A percentile compares a stretch with the other conserved stretches of the same genome.
Evolutionary conservation across 2,888 invertebrate genomes (phyloP).

Genomic region (Mythimna vitellina): DNA sequence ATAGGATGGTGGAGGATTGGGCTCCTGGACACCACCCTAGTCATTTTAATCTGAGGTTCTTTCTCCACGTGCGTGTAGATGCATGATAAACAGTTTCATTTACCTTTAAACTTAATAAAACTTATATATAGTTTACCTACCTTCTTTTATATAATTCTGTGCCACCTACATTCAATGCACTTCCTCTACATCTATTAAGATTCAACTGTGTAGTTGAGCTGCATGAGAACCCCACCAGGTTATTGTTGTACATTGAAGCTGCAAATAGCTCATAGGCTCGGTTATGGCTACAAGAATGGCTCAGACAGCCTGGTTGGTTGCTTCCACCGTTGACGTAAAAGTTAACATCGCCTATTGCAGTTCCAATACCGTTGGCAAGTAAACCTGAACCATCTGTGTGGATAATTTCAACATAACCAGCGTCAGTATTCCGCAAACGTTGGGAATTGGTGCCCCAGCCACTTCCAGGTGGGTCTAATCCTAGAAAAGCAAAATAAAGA

Average conservation of each 20-base stretch:
- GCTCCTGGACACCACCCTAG: too few relatives aligned
- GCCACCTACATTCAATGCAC: constrained; percentile 70
- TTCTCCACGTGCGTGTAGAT: too few relatives aligned
- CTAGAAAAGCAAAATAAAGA: constrained; percentile 55
- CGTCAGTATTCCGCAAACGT: constrained; percentile 71
- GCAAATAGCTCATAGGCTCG: constrained; percentile 77
- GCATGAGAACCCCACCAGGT: constrained; percentile 73
- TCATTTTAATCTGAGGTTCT: too few relatives aligned
- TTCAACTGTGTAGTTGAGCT: constrained; percentile 63
- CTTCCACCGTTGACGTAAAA: constrained; percentile 97
- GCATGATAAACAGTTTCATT: too few relatives aligned
- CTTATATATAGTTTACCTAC: constrained; percentile 53
- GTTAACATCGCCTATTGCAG: constrained; percentile 95
- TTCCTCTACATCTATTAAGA: constrained; percentile 72
- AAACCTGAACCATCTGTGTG: constrained; percentile 78
- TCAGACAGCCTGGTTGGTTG: constrained; percentile 88
- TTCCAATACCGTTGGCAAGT: constrained; percentile 91
- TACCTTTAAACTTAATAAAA: too few relatives aligned
- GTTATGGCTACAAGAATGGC: constrained; percentile 74
- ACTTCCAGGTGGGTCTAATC: constrained; percentile 75
- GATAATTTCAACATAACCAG: constrained; percentile 80
- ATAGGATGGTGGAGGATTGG: too few relatives aligned
- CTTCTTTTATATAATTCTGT: constrained; percentile 69
- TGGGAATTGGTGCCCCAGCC: constrained; percentile 70
- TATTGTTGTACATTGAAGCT: constrained; percentile 68